Conservation (phyloP, 2,113 vertebrate genomes). For the Dendrocopos noguchii region DNA sequence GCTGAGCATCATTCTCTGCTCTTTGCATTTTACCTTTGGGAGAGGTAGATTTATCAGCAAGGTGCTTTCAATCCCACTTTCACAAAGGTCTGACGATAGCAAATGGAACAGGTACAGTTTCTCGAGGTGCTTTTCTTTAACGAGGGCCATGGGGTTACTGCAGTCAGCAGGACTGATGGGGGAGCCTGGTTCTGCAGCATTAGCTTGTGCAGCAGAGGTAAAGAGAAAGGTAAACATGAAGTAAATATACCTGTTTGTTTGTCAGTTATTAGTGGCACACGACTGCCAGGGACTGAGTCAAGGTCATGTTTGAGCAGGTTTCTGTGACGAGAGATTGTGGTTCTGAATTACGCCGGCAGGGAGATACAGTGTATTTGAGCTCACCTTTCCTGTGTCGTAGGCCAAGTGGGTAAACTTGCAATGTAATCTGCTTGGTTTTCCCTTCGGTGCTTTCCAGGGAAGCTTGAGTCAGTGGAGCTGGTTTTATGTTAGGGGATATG, state of each 20-base stretch:
- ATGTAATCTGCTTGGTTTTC: not conserved
- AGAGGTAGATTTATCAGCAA: conserved; percentile 12
- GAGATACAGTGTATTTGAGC: conserved; percentile 30
- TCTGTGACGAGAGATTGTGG: not conserved
- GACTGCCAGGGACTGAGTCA: not conserved
- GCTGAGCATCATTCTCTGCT: not conserved
- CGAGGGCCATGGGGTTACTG: conserved; percentile 26
- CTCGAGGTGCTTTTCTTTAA: not conserved
- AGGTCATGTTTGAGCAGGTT: conserved; percentile 33
- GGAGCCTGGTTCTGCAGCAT: not conserved
- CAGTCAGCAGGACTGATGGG: not conserved
- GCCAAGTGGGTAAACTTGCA: not conserved
- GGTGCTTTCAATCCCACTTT: conserved; percentile 30
- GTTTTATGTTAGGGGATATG: not conserved
- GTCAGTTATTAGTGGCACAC: not conserved
- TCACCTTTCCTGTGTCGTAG: accelerated
- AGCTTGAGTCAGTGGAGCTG: not conserved
- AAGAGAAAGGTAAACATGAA: conserved; percentile 35
- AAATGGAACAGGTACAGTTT: conserved; percentile 14
- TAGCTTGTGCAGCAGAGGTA: not conserved
- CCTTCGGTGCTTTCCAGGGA: not conserved
- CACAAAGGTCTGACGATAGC: conserved; percentile 3
- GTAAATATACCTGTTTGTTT: conserved; percentile 42
- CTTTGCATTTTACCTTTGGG: conserved; percentile 43
- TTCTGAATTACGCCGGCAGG: conserved; percentile 6